Percentiles rank a stretch among this genome's conserved stretches.
phyloP scores from a whole-genome alignment of 2,797 vertebrate genomes.

The Siniperca undulata region DNA sequence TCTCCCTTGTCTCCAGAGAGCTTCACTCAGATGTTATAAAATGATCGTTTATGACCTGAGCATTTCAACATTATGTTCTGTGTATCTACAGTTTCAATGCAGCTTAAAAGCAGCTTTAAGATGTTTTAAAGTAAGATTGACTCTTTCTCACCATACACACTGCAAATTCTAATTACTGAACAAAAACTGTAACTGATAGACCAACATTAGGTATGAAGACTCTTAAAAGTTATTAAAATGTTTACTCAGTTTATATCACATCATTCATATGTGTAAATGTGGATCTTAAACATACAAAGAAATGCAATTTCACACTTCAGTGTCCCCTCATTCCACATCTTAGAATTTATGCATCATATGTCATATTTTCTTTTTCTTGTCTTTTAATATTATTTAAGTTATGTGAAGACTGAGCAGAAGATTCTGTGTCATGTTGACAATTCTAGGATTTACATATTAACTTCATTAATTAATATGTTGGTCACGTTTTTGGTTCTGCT shows the following conservation, averaged over 20 bases:
- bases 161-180: background rate
- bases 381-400: too few relatives aligned
- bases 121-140: background rate
- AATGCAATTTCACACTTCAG: background rate
- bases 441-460: background rate
- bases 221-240: background rate
- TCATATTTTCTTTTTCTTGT: too few relatives aligned
- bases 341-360: too few relatives aligned
- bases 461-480: background rate
- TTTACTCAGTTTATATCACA: background rate
- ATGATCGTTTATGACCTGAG: background rate
- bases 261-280: background rate
- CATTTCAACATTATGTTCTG: background rate
- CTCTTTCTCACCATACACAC: background rate
- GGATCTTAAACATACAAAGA: background rate
- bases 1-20: background rate
- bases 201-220: background rate
- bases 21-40: constrained; percentile 3
- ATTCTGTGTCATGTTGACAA: background rate
- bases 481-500: background rate
- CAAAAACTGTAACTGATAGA: background rate
- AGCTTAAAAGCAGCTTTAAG: background rate
- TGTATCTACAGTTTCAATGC: background rate
- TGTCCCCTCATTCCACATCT: too few relatives aligned
- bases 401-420: background rate